phyloP scores from a whole-genome alignment of 92 coral and sea anemone species.

The Muricea muricata region DNA sequence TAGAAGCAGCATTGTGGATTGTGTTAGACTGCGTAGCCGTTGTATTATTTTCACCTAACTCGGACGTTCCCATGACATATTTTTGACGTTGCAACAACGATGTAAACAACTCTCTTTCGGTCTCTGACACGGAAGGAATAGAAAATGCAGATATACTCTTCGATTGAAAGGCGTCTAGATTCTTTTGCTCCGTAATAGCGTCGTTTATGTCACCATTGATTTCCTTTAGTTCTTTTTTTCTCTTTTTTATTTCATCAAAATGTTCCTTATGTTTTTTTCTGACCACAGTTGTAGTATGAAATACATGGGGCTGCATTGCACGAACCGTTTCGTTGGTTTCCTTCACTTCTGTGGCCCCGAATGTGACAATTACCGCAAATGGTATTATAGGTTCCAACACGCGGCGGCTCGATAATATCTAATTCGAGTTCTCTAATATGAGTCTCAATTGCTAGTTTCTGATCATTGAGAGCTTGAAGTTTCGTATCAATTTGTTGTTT shows the following conservation, averaged over 20 bases:
- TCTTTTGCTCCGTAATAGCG: slow-evolving; percentile 34
- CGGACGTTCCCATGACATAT: background rate
- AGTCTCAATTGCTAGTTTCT: background rate
- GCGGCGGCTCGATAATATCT: background rate
- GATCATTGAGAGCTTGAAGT: background rate
- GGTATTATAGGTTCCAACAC: background rate
- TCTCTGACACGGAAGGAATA: background rate
- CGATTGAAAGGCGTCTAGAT: slow-evolving; percentile 57
- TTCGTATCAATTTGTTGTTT: background rate
- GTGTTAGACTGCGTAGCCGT: too few relatives aligned
- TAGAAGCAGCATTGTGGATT: background rate
- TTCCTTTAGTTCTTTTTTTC: slow-evolving; percentile 25
- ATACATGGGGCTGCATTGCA: background rate
- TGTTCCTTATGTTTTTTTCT: slow-evolving; percentile 58
- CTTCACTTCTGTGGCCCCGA: slow-evolving; percentile 9
- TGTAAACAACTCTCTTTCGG: slow-evolving; percentile 1
- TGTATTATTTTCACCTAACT: background rate
- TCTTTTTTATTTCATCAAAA: slow-evolving; percentile 47
- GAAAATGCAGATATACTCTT: slow-evolving; percentile 51
- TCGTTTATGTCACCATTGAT: slow-evolving; percentile 40
- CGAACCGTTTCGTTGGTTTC: background rate
- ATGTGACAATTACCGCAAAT: slow-evolving; percentile 14
- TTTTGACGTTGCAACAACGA: background rate
- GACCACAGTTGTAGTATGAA: background rate
- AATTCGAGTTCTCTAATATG: background rate